These are phyloP conservation scores for Penaeus japonicus DNA, from an alignment of 1,140 invertebrate genomes.

Conservation along the genomic window DNA sequence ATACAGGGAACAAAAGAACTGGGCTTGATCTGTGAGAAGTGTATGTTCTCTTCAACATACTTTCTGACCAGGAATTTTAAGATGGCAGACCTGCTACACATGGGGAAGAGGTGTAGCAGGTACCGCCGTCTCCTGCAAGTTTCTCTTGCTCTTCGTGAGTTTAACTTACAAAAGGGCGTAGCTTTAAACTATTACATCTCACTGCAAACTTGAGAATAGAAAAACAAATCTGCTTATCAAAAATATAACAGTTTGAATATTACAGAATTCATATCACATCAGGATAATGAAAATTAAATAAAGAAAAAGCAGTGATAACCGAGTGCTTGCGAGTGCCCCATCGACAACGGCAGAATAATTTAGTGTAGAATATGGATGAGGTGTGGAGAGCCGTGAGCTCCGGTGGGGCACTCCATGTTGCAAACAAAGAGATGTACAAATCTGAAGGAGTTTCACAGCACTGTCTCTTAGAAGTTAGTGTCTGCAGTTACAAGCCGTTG, in stretches of 20 bases:
- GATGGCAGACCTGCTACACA: neutral
- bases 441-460: conserved; percentile 52
- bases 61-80: neutral
- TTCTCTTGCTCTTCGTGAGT: conserved; percentile 23
- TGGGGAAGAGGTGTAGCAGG: neutral
- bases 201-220: conserved; percentile 15
- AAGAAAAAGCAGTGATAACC: conserved; percentile 12
- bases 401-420: conserved; percentile 29
- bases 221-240: conserved; percentile 48
- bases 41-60: neutral
- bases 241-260: conserved; percentile 56
- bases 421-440: conserved; percentile 50
- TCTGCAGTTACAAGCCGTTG: conserved; percentile 53
- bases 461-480: conserved; percentile 54
- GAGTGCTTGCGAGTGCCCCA: neutral
- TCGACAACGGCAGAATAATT: neutral
- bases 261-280: conserved; percentile 52
- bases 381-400: neutral
- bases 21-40: no score
- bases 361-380: conserved; percentile 9
- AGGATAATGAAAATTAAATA: conserved; percentile 4
- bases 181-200: conserved; percentile 34
- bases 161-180: conserved; percentile 26
- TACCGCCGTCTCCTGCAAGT: neutral
- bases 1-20: no score